These are phyloP conservation scores for Passer montanus DNA, from an alignment of 2,113 vertebrate genomes.

Conservation along the genomic window DNA sequence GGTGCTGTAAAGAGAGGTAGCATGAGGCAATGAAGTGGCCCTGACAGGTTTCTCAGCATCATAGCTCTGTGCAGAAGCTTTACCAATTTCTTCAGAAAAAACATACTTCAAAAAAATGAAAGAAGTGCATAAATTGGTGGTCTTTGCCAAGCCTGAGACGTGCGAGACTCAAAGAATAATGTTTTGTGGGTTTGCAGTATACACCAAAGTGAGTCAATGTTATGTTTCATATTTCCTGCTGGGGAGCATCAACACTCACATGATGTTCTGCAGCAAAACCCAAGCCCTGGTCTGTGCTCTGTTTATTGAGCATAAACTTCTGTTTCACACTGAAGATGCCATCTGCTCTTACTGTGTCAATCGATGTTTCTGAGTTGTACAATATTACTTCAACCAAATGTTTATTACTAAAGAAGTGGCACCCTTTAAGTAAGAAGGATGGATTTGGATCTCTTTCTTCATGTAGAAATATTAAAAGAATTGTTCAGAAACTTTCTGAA, in stretches of 20 bases:
- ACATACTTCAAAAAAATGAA: not conserved
- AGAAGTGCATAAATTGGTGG: not conserved
- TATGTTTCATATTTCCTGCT: constrained; percentile 19
- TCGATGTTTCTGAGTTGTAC: not conserved
- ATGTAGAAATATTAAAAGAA: not conserved
- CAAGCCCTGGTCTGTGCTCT: not conserved
- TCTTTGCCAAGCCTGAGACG: not conserved
- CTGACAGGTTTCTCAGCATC: not conserved
- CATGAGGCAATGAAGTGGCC: not conserved
- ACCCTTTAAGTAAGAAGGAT: not conserved
- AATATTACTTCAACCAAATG: not conserved
- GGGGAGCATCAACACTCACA: not conserved
- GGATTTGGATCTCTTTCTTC: not conserved
- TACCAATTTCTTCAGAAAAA: not conserved
- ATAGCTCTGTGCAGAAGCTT: not conserved
- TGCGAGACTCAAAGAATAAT: not conserved
- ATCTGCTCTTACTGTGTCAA: not conserved
- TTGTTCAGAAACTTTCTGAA: not conserved
- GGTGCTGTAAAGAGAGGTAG: not conserved
- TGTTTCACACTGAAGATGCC: not conserved
- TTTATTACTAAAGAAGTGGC: not conserved
- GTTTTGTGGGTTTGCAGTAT: constrained; percentile 34
- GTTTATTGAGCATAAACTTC: not conserved
- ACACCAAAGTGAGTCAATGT: constrained; percentile 5
- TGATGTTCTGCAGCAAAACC: constrained; percentile 11